Base-by-base conservation (phyloP, 2,888 invertebrate species). In the Hirudinaria manillensis region DNA sequence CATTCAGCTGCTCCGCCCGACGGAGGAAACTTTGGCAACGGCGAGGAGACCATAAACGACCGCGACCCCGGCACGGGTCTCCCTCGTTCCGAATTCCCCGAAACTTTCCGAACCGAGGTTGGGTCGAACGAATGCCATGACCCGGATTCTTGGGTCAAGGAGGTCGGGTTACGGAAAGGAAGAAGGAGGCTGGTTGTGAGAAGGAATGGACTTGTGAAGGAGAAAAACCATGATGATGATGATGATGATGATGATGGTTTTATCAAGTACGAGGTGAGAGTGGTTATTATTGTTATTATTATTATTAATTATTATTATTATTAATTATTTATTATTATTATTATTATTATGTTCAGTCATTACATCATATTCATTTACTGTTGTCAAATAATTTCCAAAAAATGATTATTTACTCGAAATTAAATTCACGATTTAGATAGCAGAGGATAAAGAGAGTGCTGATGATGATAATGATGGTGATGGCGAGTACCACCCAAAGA, bases 71-170 rank as follows among this genome's bases (percentile, higher is more conserved):
- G 56, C 53, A 32, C 51, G 32, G 24, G 36, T 34, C 90, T 89
- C 88, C 87, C 88, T 32, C 90, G 90, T 81, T 89, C 88, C 80
- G 90, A 90, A 81, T 90, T 90, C 81, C 86, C 88, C 71, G 85
- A 87, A 77, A 85, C 86, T 71, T 90, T 90, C 83, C 80, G 85
- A 3, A 87, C 88, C 0, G 88, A 88, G 0, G 86, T 87, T 75
- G 89, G 89, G 81, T 87, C 87, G 74, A 90, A 90, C 84, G 87
- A 88, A 38, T 78, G 81, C 7, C 84, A 84, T 77, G 84, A 83
- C 68, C 79, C 80, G 27, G 79, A 71, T 27, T 21, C 66, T 24
- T 45, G 29, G 38, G 75, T 19, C 24, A 70, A 61, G n/a, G 36
- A 56, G n/a, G 75, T 45, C 16, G 19, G 70, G 72, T 16, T 61